phyloP scores from a whole-genome alignment of 2,888 invertebrate genomes.

The Troglohyphantes excavatus region DNA sequence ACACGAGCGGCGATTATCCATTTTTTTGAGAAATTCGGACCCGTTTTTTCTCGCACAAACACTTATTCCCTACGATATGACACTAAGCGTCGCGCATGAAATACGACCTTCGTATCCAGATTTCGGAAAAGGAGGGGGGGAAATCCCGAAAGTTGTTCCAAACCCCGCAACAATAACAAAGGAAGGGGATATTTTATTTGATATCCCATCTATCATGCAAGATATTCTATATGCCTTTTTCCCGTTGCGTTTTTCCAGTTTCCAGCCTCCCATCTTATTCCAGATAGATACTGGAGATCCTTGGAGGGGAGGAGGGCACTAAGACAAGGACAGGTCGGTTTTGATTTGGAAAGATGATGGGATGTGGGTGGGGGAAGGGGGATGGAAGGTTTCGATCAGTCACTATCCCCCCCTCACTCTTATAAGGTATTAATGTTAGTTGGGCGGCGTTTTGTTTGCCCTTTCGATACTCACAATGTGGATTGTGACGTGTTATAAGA shows the following conservation, averaged over 20 bases:
- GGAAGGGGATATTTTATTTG: constrained; percentile 73
- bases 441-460: too few relatives aligned
- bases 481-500: too few relatives aligned
- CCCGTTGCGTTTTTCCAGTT: constrained; percentile 3
- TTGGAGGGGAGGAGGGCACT: neutral
- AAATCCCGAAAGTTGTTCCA: constrained; percentile 64
- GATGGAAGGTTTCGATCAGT: constrained; percentile 21
- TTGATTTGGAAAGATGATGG: constrained; percentile 71
- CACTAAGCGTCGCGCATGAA: constrained; percentile 71
- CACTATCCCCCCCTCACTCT: constrained; percentile 1
- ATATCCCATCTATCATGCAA: constrained; percentile 76
- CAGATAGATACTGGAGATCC: neutral
- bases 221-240: constrained; percentile 57
- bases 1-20: constrained; percentile 15
- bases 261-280: neutral
- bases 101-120: constrained; percentile 67
- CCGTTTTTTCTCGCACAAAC: constrained; percentile 62
- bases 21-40: constrained; percentile 31
- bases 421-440: neutral
- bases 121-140: constrained; percentile 14
- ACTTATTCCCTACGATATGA: constrained; percentile 74
- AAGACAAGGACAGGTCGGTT: constrained; percentile 52
- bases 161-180: constrained; percentile 58
- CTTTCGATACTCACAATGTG: too few relatives aligned
- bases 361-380: neutral